phyloP scores from a whole-genome alignment of 1,140 invertebrate genomes.

The Ridgeia piscesae region DNA sequence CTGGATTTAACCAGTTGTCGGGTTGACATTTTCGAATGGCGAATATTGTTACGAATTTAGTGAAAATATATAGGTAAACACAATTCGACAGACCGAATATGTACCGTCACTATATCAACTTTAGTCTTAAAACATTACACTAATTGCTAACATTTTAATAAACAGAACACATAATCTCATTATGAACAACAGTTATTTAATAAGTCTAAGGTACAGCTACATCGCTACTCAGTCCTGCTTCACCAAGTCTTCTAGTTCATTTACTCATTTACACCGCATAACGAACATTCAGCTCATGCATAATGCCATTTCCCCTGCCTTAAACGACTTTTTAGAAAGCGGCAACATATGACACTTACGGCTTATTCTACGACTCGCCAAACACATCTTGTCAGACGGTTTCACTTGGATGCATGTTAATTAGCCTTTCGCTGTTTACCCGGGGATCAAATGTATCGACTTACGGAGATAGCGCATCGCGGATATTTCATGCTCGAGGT shows the following conservation, averaged over 20 bases:
- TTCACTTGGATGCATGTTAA: not conserved
- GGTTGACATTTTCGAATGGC: too few species aligned
- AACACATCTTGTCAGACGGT: not conserved
- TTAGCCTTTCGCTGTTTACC: not conserved
- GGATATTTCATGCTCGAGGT: not conserved
- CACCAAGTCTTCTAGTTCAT: not conserved
- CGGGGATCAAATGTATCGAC: not conserved
- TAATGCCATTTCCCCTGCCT: not conserved
- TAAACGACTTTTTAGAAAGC: not conserved
- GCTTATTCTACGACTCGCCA: not conserved
- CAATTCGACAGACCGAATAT: too few species aligned
- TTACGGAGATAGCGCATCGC: not conserved
- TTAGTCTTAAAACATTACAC: too few species aligned
- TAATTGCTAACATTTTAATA: too few species aligned
- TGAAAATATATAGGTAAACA: too few species aligned
- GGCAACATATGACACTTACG: not conserved
- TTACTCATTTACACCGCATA: not conserved
- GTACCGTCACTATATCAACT: too few species aligned
- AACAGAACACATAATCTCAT: too few species aligned
- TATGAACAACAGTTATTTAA: not conserved
- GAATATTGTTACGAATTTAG: too few species aligned
- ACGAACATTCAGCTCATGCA: not conserved
- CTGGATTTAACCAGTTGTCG: too few species aligned
- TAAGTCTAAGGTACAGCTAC: not conserved
- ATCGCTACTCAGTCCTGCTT: not conserved